Percentiles rank a stretch among this genome's conserved stretches.
Evolutionary conservation across 2,113 vertebrate species (phyloP).

Genomic region (Cacatua alba): DNA sequence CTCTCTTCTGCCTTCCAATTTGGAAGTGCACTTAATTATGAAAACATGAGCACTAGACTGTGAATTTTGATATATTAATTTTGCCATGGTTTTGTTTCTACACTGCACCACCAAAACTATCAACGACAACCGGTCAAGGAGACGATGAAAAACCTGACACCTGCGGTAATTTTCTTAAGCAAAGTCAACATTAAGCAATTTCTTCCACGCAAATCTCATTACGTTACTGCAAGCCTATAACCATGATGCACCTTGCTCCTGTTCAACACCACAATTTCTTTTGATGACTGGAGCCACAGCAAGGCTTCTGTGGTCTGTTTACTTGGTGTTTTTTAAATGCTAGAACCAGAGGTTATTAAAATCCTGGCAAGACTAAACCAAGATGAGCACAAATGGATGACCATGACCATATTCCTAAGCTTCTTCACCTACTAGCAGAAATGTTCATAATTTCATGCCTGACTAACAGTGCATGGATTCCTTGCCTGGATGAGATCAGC

Average conservation of each 20-base stretch:
- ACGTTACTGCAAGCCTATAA: background rate
- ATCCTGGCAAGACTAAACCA: background rate
- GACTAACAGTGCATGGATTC: background rate
- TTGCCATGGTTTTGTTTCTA: constrained; percentile 28
- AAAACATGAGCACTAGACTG: constrained; percentile 49
- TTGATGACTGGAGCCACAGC: background rate
- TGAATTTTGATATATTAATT: constrained; percentile 56
- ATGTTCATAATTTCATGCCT: background rate
- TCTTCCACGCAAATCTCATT: background rate
- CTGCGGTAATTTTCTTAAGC: constrained; percentile 11
- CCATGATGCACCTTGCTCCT: background rate
- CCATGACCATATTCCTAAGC: background rate
- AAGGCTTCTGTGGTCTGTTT: background rate
- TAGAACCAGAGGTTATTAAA: background rate
- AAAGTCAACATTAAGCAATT: constrained; percentile 40
- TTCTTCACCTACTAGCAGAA: background rate
- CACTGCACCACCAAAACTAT: background rate
- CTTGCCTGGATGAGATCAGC: background rate
- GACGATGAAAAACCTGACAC: background rate
- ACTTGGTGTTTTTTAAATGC: background rate
- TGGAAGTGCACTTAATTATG: constrained; percentile 44
- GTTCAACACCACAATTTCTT: background rate
- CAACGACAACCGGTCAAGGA: constrained; percentile 46
- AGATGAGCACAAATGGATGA: background rate
- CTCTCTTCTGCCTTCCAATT: constrained; percentile 41